These are phyloP conservation scores for Pachyrhynchus sulphureomaculatus DNA, from an alignment of 1,140 invertebrate species.

Conservation along the genomic window DNA sequence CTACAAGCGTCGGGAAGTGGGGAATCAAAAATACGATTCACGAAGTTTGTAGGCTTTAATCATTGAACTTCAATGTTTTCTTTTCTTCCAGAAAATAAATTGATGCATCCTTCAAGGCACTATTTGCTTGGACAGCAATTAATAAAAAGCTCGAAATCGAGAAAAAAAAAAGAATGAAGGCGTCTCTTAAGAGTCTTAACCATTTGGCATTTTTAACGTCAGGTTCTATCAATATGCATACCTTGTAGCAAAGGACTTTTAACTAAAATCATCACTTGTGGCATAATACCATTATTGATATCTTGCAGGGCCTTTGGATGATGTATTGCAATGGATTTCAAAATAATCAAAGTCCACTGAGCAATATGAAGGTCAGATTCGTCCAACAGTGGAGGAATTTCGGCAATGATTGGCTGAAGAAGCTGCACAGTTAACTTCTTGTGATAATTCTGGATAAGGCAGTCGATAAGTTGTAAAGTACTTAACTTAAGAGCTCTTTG, in stretches of 20 bases:
- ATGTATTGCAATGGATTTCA: constrained; percentile 72
- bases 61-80: too few species aligned
- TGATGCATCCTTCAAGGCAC: too few species aligned
- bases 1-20: too few species aligned
- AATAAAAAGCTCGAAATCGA: too few species aligned
- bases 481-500: constrained; percentile 92
- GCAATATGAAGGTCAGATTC: constrained; percentile 96
- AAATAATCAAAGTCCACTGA: constrained; percentile 78
- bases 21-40: too few species aligned
- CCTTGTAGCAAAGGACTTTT: constrained; percentile 88
- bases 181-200: too few species aligned
- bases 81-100: too few species aligned
- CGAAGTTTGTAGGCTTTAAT: too few species aligned
- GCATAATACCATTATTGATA: constrained; percentile 65
- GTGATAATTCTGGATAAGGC: constrained; percentile 59
- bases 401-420: constrained; percentile 58
- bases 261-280: constrained; percentile 83
- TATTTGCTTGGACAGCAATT: too few species aligned
- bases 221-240: too few species aligned
- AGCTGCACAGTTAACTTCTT: constrained; percentile 42
- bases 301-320: constrained; percentile 64
- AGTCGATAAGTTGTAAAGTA: constrained; percentile 88
- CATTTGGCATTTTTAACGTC: too few species aligned
- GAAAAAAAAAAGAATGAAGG: too few species aligned
- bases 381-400: constrained; percentile 85